Base-by-base conservation (phyloP, 2,888 invertebrate genomes). In the Cryptus viduatorius region DNA sequence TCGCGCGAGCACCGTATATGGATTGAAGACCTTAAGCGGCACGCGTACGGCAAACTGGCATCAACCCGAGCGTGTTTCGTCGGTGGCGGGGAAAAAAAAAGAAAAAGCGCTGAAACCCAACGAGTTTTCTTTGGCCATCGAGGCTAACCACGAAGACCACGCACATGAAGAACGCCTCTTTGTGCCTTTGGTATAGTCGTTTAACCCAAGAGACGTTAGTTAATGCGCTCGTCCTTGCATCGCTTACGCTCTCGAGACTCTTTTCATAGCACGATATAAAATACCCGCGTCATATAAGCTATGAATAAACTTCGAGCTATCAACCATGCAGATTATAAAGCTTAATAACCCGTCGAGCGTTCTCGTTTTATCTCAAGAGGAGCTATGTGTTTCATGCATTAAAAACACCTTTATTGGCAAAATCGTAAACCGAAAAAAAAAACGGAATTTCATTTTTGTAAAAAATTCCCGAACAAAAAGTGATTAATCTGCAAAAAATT, bases 161-260 rank as follows among this genome's bases (percentile, higher is more conserved):
- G 65, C 75, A 76, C 79, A 76, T 79, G 79, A 79, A 79, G 73
- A 56, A 53, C 59, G 46, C 29, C 73, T 79, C 79, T 84, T 82
- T 84, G 81, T 84, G 24, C 73, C 37, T 31, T 56, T 19, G 37
- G 4, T 64, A n/a, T 78, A 42, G 67, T 53, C 81, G 31, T 46
- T 65, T 10, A 75, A 79, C 79, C 75, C 67, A 79, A 84, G 56
- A 37, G 69, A 56, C 42, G 65, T 37, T 73, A 75, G 71, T 71
- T 82, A 72, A 84, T 79, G 71, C 48, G 75, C 82, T 64, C 79
- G 65, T 75, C 65, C 79, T 76, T 82, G 78, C 82, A 71, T 82
- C 82, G 16, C 50, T 59, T 53, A 46, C 64, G 48, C 64, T 72
- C 72, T 68, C 48, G 44, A 29, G 73, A 67, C 46, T 46, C 37